phyloP scores from a whole-genome alignment of 2,113 vertebrate genomes.

The Desmodus rotundus region DNA sequence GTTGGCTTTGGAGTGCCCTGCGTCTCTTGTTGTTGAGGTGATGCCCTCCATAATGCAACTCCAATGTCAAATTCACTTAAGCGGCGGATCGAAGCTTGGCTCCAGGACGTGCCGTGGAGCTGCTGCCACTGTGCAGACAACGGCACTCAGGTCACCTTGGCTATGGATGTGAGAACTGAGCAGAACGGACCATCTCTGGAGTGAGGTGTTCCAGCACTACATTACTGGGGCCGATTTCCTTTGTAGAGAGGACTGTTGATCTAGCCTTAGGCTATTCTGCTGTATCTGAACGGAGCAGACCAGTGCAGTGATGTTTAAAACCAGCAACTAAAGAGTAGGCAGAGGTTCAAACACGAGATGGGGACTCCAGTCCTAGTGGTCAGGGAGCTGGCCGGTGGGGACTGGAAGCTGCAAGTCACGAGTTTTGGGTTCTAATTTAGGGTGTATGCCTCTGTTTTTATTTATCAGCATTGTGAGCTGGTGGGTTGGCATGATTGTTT shows the following conservation, averaged over 20 bases:
- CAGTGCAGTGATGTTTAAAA: background rate
- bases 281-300: background rate
- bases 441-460: background rate
- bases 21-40: rapidly evolving
- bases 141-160: background rate
- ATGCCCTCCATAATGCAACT: background rate
- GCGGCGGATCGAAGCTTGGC: background rate
- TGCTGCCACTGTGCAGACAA: background rate
- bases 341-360: background rate
- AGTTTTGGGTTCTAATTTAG: rapidly evolving
- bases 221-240: rapidly evolving
- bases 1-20: background rate
- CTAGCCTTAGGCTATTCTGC: background rate
- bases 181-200: too few relatives aligned
- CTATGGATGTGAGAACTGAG: too few relatives aligned
- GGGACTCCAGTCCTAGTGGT: background rate
- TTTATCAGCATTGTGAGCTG: background rate
- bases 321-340: background rate
- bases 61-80: background rate
- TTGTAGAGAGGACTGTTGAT: background rate
- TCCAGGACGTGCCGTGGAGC: rapidly evolving
- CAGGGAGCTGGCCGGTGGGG: background rate
- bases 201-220: background rate
- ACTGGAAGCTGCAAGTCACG: rapidly evolving
- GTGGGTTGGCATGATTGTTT: background rate